Evolutionary conservation across 2,797 vertebrate species (phyloP).

Genomic region (Mergus octosetaceus): DNA sequence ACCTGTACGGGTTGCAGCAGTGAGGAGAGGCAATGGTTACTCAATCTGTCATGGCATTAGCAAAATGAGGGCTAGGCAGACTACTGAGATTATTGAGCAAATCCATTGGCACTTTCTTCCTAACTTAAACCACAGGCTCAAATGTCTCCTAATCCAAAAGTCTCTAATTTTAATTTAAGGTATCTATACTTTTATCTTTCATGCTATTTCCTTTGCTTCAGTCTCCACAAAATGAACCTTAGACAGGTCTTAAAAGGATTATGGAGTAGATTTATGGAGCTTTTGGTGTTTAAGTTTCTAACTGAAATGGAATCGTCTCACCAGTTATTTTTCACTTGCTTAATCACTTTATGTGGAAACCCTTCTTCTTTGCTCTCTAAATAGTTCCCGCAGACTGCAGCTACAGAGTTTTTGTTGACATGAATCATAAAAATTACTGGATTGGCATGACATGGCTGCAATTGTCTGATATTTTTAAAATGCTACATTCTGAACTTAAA

Average conservation of each 20-base stretch:
- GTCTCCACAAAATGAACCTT: not conserved
- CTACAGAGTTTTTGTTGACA: not conserved
- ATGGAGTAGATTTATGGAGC: not conserved
- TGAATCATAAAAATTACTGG: not conserved
- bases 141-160: constrained; percentile 17
- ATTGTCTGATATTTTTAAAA: not conserved
- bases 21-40: not conserved
- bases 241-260: not conserved
- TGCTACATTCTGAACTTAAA: not conserved
- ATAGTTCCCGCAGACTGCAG: not conserved
- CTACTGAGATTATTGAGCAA: not conserved
- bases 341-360: not conserved
- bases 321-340: not conserved
- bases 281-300: not conserved
- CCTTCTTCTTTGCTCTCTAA: not conserved
- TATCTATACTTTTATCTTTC: not conserved
- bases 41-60: not conserved
- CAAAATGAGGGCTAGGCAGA: not conserved
- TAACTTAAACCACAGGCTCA: not conserved
- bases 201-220: not conserved
- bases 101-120: not conserved
- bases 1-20: rapidly evolving
- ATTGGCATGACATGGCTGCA: not conserved
- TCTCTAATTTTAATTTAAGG: constrained; percentile 34
- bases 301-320: not conserved